Percentiles rank a stretch among this genome's conserved stretches.
These are phyloP conservation scores for Alentia gelatinosa DNA, from an alignment of 2,888 invertebrate species.

Conservation along the genomic window DNA sequence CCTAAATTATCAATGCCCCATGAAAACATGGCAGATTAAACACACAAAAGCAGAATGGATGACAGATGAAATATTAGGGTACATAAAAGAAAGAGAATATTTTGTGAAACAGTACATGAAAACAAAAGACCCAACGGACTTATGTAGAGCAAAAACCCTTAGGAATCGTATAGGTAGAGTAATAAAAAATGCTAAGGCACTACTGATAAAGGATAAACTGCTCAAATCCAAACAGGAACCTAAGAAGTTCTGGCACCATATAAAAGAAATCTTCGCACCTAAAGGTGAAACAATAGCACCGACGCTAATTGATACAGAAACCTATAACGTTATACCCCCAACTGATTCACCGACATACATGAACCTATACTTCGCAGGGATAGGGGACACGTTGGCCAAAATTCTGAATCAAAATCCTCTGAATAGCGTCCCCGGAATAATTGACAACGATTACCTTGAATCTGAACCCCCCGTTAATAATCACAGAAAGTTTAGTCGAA, in stretches of 20 bases:
- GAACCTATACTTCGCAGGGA: background rate
- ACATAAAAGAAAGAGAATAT: background rate
- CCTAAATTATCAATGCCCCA: background rate
- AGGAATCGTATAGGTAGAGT: background rate
- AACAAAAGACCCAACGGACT: background rate
- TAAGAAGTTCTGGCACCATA: background rate
- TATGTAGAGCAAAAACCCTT: background rate
- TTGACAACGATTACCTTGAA: background rate
- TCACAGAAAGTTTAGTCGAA: background rate
- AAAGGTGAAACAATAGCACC: background rate
- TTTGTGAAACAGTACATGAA: background rate
- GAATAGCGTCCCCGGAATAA: background rate
- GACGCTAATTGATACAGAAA: background rate
- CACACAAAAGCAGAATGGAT: background rate
- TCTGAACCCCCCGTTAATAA: background rate
- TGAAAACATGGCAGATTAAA: background rate
- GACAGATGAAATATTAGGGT: background rate
- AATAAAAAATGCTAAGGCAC: background rate
- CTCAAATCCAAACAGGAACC: background rate
- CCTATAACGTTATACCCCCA: background rate
- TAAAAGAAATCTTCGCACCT: background rate
- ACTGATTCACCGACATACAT: background rate
- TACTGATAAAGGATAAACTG: background rate
- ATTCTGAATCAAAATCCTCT: background rate
- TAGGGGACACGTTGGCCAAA: background rate